Percentiles rank a stretch among this genome's conserved stretches.
Conservation (phyloP, 1,140 invertebrate genomes). For the Glomeris maerens region DNA sequence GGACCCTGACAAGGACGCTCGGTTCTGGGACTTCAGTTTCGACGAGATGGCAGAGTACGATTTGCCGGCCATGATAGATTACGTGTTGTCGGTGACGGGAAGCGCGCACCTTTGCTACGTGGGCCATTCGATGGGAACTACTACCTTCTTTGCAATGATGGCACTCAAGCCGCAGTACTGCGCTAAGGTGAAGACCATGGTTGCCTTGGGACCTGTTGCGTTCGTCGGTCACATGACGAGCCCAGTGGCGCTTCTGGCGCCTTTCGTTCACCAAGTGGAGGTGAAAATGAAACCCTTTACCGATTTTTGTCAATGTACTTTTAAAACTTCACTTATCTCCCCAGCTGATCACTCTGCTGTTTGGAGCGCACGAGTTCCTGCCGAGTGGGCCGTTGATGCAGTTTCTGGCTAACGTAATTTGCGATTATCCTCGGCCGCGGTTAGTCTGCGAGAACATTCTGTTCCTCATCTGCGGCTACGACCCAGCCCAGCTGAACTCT, state of each 20-base stretch:
- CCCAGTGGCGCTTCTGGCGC: neutral
- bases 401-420: neutral
- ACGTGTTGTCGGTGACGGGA: slow-evolving; percentile 39
- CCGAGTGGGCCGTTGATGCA: neutral
- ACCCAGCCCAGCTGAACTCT: neutral
- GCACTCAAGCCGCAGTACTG: slow-evolving; percentile 26
- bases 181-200: slow-evolving; percentile 19
- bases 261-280: neutral
- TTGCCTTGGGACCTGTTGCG: slow-evolving; percentile 1
- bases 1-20: neutral
- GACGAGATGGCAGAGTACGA: slow-evolving; percentile 49
- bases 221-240: neutral
- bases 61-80: slow-evolving; percentile 49
- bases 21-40: slow-evolving; percentile 31
- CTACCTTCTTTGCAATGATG: slow-evolving; percentile 41
- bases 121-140: slow-evolving; percentile 55
- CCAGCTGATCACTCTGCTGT: neutral
- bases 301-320: neutral
- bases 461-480: neutral
- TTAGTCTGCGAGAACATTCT: slow-evolving; percentile 4
- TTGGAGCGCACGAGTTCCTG: neutral
- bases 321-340: neutral
- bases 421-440: neutral
- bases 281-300: neutral
- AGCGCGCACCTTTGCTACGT: slow-evolving; percentile 46